phyloP scores from a whole-genome alignment of 2,888 invertebrate species.

The Choristoneura rosaceana region DNA sequence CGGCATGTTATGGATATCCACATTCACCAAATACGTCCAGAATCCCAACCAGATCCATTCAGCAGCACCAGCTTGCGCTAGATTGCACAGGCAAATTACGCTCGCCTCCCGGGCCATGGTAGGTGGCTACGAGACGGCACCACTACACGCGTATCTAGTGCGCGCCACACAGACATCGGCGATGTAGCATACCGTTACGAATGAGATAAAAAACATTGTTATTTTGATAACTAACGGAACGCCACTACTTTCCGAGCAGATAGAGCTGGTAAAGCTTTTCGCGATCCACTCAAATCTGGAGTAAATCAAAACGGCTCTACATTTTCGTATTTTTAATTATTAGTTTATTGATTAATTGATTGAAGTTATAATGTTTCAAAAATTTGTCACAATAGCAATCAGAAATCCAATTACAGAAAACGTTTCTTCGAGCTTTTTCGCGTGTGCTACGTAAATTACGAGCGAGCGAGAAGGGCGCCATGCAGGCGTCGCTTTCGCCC shows the following conservation, averaged over 20 bases:
- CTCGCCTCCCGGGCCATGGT: constrained; percentile 26
- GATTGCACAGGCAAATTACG: constrained; percentile 21
- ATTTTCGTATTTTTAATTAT: neutral
- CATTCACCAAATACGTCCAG: neutral
- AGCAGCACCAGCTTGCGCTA: constrained; percentile 23
- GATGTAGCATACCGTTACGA: constrained; percentile 62
- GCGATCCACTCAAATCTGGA: neutral
- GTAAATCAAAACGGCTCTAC: neutral
- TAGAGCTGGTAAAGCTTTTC: constrained; percentile 1
- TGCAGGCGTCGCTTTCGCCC: constrained; percentile 66
- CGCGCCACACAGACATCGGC: constrained; percentile 48
- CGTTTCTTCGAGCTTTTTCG: constrained; percentile 55
- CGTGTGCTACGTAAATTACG: constrained; percentile 74
- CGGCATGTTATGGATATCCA: neutral
- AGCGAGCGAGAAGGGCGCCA: constrained; percentile 70
- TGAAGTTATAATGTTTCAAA: neutral
- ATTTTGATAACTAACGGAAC: constrained; percentile 44
- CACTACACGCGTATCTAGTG: constrained; percentile 11
- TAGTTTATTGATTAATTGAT: neutral
- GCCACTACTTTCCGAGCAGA: constrained; percentile 2
- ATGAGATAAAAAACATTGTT: constrained; percentile 59
- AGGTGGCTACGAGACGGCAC: constrained; percentile 15
- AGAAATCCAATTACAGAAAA: constrained; percentile 35
- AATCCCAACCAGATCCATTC: constrained; percentile 18
- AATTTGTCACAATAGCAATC: constrained; percentile 21